Evolutionary conservation across 2,888 invertebrate species (phyloP).

Genomic region (Eucriotettix oculatus): DNA sequence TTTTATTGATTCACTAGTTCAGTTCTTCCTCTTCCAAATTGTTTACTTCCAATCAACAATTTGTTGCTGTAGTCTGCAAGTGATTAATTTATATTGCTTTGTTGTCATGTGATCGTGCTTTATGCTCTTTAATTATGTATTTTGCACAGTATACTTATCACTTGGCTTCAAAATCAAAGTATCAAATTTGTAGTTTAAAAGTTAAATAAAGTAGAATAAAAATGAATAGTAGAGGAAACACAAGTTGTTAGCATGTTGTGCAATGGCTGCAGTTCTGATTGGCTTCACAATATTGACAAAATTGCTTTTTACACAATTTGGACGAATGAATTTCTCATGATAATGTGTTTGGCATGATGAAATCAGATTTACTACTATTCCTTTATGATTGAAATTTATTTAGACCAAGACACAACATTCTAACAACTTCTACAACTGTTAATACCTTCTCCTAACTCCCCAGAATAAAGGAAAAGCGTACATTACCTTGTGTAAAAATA

Average conservation of each 20-base stretch:
- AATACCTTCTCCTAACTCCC: constrained; percentile 26
- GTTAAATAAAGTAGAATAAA: constrained; percentile 7
- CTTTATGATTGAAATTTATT: neutral
- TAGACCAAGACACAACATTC: constrained; percentile 27
- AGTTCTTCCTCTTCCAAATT: constrained; percentile 7
- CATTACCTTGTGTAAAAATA: constrained; percentile 14
- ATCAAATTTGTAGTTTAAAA: constrained; percentile 6
- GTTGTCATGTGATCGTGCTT: constrained; percentile 15
- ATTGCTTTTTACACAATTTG: constrained; percentile 3
- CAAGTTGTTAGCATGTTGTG: constrained; percentile 35
- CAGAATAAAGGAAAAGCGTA: constrained; percentile 25
- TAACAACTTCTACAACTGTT: constrained; percentile 25
- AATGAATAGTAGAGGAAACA: constrained; percentile 16
- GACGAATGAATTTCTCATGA: constrained; percentile 3
- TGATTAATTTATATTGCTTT: constrained; percentile 9
- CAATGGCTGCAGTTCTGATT: constrained; percentile 18
- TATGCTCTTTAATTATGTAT: constrained; percentile 14
- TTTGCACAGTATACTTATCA: constrained; percentile 13
- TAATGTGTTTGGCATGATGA: constrained; percentile 9
- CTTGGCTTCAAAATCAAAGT: constrained; percentile 8
- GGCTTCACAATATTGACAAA: constrained; percentile 9
- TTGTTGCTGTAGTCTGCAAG: constrained; percentile 8
- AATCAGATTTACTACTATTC: neutral
- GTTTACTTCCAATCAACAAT: neutral
- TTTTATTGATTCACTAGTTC: too few species aligned